Evolutionary conservation across 1,140 invertebrate species (phyloP), one percentile per base, ranked within the genome.

Genomic region (Theocolax elegans): DNA sequence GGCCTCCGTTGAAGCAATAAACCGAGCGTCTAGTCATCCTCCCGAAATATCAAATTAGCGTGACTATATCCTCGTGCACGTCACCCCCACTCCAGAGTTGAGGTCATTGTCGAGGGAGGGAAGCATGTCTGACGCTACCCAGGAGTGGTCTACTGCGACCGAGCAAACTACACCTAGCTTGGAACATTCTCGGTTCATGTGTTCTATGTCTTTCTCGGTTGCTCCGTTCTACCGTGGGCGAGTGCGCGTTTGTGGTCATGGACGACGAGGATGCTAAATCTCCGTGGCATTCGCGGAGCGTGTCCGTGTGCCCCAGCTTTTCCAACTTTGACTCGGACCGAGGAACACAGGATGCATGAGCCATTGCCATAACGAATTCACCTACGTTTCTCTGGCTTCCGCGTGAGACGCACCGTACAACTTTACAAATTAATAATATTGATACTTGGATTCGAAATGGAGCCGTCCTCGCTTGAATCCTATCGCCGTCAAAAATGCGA

Each of bases 201-300:
- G 51, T 8, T 38, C 31, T 7, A 19, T 58, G n/a, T 29, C 48
- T 6, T 13, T 2, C 29, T 21, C 53, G 1, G 9, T 56, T 17
- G 13, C 29, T 27, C 29, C 1, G 10, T 19, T n/a, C n/a, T 29
- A 12, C 10, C 44, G 17, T 44, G 44, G 19, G n/a, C 25, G 15
- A 48, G 38, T 21, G 0, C 13, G 8, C 19, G 25, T 35, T 58
- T 67, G 53, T 19, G 53, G 64, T 67, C 27, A 58, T 15, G 53
- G 53, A 10, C n/a, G 17, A 21, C n/a, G n/a, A 23, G 53, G 40
- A 67, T 38, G 49, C 40, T 58, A 56, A 58, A 58, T 67, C 64
- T 67, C 64, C 3, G 17, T 51, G 25, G 38, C 40, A 9, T 12
- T 56, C n/a, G 35, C 46, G 12, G 4, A 4, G 1, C 25, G 46